Evolutionary conservation across 2,113 vertebrate genomes (phyloP).

Genomic region (Eptesicus fuscus): DNA sequence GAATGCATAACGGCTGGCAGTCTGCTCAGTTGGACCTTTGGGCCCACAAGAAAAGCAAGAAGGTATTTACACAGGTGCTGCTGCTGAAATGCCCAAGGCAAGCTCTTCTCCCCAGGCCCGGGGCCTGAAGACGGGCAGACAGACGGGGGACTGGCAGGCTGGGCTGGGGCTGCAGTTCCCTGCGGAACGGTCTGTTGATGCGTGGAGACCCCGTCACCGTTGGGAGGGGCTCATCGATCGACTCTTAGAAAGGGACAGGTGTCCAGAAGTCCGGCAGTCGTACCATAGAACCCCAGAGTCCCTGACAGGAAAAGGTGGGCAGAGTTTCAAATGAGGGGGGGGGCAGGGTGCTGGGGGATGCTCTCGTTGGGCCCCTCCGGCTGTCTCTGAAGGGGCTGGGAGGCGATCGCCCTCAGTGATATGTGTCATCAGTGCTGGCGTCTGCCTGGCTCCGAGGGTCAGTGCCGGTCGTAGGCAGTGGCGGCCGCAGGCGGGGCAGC

Average conservation of each 20-base stretch:
- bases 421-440: conserved; percentile 61
- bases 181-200: conserved; percentile 51
- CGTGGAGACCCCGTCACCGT: conserved; percentile 11
- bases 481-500: conserved; percentile 89
- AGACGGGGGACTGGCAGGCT: conserved; percentile 21
- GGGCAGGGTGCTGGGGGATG: background rate
- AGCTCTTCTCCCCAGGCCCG: conserved; percentile 56
- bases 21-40: conserved; percentile 66
- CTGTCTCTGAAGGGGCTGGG: background rate
- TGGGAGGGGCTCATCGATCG: conserved; percentile 37
- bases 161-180: conserved; percentile 53
- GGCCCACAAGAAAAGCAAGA: conserved; percentile 75
- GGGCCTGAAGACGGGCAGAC: conserved; percentile 61
- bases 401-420: conserved; percentile 48
- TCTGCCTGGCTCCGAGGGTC: conserved; percentile 76
- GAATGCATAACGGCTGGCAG: conserved; percentile 49
- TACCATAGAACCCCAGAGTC: background rate
- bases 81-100: conserved; percentile 63
- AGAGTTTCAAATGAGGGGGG: background rate
- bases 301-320: background rate
- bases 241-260: conserved; percentile 54
- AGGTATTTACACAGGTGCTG: conserved; percentile 83
- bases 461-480: conserved; percentile 95
- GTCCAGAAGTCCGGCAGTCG: conserved; percentile 6
- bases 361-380: conserved; percentile 42